These are phyloP conservation scores for Macrochelys suwanniensis DNA, from an alignment of 2,797 vertebrate species.

Conservation along the genomic window DNA sequence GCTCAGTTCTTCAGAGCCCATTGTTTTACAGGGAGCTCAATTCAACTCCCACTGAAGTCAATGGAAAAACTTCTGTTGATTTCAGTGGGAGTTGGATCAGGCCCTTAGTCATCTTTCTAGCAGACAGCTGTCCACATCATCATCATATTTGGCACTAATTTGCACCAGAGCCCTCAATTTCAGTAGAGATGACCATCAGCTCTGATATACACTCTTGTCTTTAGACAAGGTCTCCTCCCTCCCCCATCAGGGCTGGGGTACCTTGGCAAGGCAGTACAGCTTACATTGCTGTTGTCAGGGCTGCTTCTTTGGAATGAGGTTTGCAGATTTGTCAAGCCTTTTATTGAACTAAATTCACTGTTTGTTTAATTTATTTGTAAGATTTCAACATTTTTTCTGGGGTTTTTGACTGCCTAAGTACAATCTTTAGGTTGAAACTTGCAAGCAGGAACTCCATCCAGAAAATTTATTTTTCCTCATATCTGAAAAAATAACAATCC, in stretches of 20 bases:
- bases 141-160: background rate
- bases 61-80: background rate
- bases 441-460: slow-evolving; percentile 8
- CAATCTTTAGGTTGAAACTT: slow-evolving; percentile 34
- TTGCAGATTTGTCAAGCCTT: background rate
- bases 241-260: fast-evolving
- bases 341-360: slow-evolving; percentile 31
- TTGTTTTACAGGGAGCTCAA: background rate
- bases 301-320: background rate
- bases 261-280: background rate
- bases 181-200: fast-evolving
- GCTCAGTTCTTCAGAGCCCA: background rate
- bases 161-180: background rate
- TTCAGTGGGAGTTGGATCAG: background rate
- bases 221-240: background rate
- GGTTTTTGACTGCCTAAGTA: slow-evolving; percentile 3
- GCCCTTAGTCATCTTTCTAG: fast-evolving
- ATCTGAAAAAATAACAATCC: background rate
- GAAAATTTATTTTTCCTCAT: background rate
- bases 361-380: background rate
- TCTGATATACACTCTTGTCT: background rate
- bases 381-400: slow-evolving; percentile 1
- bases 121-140: background rate
- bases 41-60: background rate
- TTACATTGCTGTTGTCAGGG: background rate